phyloP scores from a whole-genome alignment of 2,888 invertebrate genomes.

The Mythimna pallens region DNA sequence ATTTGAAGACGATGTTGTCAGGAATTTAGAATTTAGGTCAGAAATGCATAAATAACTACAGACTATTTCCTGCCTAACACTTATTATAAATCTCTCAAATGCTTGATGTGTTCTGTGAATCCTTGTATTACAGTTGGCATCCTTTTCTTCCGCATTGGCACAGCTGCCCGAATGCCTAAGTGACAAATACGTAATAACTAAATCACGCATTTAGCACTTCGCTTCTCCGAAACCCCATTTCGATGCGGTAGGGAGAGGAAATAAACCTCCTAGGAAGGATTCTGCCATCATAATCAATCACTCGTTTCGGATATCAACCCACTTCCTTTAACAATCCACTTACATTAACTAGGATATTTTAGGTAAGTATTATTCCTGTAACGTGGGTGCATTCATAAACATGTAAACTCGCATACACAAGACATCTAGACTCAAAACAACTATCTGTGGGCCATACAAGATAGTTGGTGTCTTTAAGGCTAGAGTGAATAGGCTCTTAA shows the following conservation, averaged over 20 bases:
- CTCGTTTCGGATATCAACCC: constrained; percentile 15
- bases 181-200: constrained; percentile 49
- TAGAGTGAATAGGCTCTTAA: no score
- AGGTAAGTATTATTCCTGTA: not conserved
- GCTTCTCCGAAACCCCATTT: constrained; percentile 30
- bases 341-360: constrained; percentile 20
- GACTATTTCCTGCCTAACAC: not conserved
- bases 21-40: constrained; percentile 9
- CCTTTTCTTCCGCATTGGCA: constrained; percentile 48
- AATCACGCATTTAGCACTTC: constrained; percentile 33
- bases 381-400: no score
- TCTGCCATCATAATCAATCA: constrained; percentile 54
- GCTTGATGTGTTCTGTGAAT: constrained; percentile 39
- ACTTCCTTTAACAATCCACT: constrained; percentile 27
- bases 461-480: no score
- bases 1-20: not conserved
- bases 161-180: constrained; percentile 43
- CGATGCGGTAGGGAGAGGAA: constrained; percentile 35
- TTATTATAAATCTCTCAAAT: constrained; percentile 20
- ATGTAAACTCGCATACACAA: no score
- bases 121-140: constrained; percentile 47
- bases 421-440: no score
- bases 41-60: not conserved
- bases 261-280: constrained; percentile 39
- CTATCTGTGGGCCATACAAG: no score